Evolutionary conservation across 2,113 vertebrate genomes (phyloP).

Genomic region (Smithornis capensis): DNA sequence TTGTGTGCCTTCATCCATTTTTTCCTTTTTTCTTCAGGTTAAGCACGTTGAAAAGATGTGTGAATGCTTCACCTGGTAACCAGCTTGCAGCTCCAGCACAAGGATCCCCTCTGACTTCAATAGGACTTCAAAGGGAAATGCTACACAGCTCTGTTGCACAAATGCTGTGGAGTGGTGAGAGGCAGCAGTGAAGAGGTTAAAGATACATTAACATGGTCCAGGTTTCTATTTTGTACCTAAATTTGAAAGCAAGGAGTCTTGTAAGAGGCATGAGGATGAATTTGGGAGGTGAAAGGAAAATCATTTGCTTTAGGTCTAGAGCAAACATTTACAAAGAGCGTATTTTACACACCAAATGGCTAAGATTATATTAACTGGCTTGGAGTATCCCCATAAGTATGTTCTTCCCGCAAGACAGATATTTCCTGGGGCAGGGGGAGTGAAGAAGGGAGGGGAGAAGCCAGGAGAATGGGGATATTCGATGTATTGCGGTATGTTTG

Average conservation of each 20-base stretch:
- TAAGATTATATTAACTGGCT: neutral
- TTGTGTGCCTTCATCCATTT: neutral
- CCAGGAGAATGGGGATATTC: neutral
- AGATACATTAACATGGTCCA: neutral
- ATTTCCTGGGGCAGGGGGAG: neutral
- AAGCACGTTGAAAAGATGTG: neutral
- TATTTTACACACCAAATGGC: neutral
- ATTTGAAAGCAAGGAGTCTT: neutral
- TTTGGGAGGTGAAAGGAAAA: neutral
- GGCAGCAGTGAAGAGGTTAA: conserved; percentile 21
- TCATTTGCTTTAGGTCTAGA: neutral
- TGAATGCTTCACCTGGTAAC: neutral
- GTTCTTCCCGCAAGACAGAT: neutral
- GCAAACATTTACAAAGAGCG: neutral
- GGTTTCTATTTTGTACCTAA: neutral
- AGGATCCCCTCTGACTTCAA: neutral
- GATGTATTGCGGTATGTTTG: conserved; percentile 6
- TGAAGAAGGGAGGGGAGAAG: neutral
- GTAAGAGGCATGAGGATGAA: neutral
- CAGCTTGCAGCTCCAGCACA: neutral
- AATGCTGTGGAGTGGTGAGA: neutral
- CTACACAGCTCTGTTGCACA: neutral
- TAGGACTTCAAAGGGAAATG: conserved; percentile 17
- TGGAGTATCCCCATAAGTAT: neutral
- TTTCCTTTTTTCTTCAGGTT: neutral